Evolutionary conservation across 2,888 invertebrate species (phyloP).

Genomic region (Chrysomela aeneicollis): DNA sequence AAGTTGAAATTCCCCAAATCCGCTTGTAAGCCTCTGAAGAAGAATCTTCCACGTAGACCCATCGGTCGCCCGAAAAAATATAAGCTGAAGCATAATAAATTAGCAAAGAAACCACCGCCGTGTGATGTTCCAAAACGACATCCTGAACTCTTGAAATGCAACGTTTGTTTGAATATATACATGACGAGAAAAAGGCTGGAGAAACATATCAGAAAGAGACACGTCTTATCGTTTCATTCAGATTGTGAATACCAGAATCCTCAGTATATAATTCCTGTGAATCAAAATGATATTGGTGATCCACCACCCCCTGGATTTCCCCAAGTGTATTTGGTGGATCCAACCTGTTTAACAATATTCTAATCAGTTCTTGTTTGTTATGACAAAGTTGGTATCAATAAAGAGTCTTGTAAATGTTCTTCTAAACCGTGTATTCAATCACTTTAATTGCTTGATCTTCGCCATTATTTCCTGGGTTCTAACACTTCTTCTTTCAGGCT

Average conservation of each 20-base stretch:
- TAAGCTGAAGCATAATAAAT: neutral
- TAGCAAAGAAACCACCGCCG: too few species aligned
- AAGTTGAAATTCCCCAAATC: constrained; percentile 30
- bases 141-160: neutral
- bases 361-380: too few species aligned
- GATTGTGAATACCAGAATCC: neutral
- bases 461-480: too few species aligned
- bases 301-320: constrained; percentile 7
- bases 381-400: neutral
- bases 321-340: neutral
- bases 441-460: too few species aligned
- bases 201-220: neutral
- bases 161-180: neutral
- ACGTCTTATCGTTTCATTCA: neutral
- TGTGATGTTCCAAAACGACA: neutral
- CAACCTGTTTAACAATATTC: neutral
- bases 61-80: neutral
- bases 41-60: neutral
- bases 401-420: neutral
- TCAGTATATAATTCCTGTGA: neutral
- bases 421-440: too few species aligned
- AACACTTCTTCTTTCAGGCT: neutral
- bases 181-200: neutral
- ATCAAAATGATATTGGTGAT: neutral
- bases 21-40: constrained; percentile 27